These are phyloP conservation scores for Epinephelus fuscoguttatus DNA, from an alignment of 2,113 vertebrate species.

Conservation along the genomic window DNA sequence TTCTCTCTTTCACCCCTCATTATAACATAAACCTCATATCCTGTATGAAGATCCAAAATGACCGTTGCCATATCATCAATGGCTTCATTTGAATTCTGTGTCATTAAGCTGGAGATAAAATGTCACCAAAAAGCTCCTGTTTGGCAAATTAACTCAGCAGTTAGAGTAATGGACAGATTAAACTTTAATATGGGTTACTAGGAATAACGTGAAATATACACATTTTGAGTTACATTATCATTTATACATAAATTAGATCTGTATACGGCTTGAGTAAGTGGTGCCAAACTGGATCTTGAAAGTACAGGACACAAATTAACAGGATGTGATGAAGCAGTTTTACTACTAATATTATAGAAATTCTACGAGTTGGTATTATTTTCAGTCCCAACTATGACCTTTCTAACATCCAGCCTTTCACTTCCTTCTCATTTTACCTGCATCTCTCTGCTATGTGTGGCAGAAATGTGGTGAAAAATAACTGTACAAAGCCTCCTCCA, in stretches of 20 bases:
- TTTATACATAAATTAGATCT: not conserved
- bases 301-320: not conserved
- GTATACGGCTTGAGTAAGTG: not conserved
- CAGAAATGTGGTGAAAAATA: constrained; percentile 34
- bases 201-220: not conserved
- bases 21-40: not conserved
- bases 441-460: constrained; percentile 3
- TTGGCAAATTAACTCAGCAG: not conserved
- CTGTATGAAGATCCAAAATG: not conserved
- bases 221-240: not conserved
- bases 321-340: not conserved
- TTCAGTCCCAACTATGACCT: not conserved
- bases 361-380: not conserved
- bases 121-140: not conserved
- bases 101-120: not conserved
- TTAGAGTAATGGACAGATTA: too few species aligned
- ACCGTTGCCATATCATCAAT: not conserved
- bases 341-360: not conserved
- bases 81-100: not conserved
- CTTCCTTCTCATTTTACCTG: constrained; percentile 20
- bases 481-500: not conserved
- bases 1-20: not conserved
- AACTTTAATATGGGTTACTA: not conserved
- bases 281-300: not conserved
- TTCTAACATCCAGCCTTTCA: not conserved